Base-by-base conservation (phyloP, 2,113 vertebrate genomes). In the Herpetotheres cachinnans region DNA sequence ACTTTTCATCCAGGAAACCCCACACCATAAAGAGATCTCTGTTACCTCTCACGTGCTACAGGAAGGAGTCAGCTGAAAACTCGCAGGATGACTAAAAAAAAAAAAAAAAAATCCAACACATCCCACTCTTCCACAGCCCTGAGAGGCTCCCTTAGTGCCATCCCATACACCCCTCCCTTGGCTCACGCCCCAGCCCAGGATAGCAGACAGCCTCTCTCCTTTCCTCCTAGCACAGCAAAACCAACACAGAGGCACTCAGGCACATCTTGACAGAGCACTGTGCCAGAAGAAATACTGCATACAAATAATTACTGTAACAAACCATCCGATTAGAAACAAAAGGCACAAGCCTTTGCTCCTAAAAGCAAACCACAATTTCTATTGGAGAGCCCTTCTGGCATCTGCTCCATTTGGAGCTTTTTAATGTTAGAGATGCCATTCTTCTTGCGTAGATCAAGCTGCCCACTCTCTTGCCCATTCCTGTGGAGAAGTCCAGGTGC, bases 21-120 rank as follows among this genome's bases (percentile, higher is more conserved):
- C 62, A 82, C 52, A 76, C 65, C 86, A 86, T 63, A 96, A 78
- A 95, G 91, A 91, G 54, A 79, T 25, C n/a, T 91, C 47, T 92
- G 73, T 93, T 86, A 93, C 86, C 52, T 87, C 36, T 66, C 62
- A 24, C 8, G 46, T 16, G 27, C 50, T 71, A 47, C 69, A 84
- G 76, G 25, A 65, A 89, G 47, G 16, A 85, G 87, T 62, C 50
- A 71, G 34, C 56, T 89, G 83, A 76, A 26, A 89, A 79, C 44
- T 67, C 3, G 3, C 47, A 70, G 13, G 32, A 88, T 6, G 16
- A 46, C 6, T 13, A 9, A 0, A 10, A 25, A 52, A 10, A 8
- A 34, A 32, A 49, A 49, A 5, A 54, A 36, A 36, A 24, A 1
- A 14, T 9, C 5, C 13, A 93, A 49, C 29, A 54, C 25, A 77